These are phyloP conservation scores for Crocidura indochinensis DNA, from an alignment of 2,797 vertebrate genomes.

Conservation along the genomic window DNA sequence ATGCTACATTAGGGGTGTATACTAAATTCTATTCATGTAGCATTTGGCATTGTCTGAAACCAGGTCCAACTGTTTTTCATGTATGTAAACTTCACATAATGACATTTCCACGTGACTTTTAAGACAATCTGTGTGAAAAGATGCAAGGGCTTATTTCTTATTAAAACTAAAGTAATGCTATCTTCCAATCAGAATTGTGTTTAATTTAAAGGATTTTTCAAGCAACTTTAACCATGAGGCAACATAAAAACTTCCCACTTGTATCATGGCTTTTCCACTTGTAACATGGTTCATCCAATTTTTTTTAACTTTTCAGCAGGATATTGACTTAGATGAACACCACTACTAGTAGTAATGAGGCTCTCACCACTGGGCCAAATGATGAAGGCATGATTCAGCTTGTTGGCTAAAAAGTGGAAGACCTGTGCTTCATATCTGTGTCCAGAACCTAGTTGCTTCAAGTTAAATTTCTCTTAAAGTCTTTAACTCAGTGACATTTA, in stretches of 20 bases:
- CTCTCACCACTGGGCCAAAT: neutral
- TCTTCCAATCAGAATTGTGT: neutral
- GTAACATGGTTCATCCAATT: neutral
- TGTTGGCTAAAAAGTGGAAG: neutral
- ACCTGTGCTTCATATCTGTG: neutral
- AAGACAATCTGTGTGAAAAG: neutral
- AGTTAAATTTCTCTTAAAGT: neutral
- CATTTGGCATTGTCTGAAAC: neutral
- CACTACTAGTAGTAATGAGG: neutral
- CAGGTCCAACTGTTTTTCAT: neutral
- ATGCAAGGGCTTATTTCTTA: neutral
- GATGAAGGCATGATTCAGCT: neutral
- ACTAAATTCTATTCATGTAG: neutral
- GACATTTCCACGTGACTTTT: neutral
- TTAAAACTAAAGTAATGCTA: slow-evolving; percentile 49
- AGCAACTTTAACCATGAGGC: neutral
- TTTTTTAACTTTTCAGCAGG: neutral
- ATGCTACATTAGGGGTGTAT: neutral
- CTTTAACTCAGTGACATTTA: neutral
- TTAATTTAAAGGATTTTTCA: neutral
- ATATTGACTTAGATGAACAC: neutral
- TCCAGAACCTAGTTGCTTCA: neutral
- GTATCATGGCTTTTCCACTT: neutral
- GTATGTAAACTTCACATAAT: neutral
- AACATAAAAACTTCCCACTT: neutral